Evolutionary conservation across 2,113 vertebrate species (phyloP).

Genomic region (Semnornis frantzii): DNA sequence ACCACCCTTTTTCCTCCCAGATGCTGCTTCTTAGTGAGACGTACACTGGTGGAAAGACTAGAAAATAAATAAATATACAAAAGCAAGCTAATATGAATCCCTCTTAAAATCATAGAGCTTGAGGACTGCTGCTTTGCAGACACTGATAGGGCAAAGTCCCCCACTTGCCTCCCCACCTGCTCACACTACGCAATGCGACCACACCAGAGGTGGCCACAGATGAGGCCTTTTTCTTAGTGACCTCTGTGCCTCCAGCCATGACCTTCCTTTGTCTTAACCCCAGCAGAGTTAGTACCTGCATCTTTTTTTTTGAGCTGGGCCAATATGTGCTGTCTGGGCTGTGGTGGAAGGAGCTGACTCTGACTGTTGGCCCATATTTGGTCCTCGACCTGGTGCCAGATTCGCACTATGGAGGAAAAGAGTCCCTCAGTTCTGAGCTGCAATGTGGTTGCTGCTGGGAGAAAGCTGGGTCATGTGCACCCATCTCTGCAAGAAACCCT

Average conservation of each 20-base stretch:
- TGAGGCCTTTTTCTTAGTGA: neutral
- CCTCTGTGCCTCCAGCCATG: neutral
- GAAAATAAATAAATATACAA: neutral
- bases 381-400: neutral
- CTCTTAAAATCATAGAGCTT: neutral
- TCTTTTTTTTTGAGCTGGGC: neutral
- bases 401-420: rapidly evolving
- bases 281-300: neutral
- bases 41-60: neutral
- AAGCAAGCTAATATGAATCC: neutral
- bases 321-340: neutral
- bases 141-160: neutral
- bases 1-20: neutral
- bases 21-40: neutral
- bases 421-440: neutral
- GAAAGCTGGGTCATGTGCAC: neutral
- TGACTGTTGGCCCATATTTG: neutral
- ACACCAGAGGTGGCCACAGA: neutral
- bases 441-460: neutral
- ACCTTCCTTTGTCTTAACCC: neutral
- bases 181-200: neutral
- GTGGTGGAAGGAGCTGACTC: neutral
- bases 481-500: neutral
- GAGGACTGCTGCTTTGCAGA: neutral
- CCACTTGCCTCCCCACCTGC: neutral